A percentile compares a stretch with the other conserved stretches of the same genome.
These are phyloP conservation scores for Syngnathus scovelli DNA, from an alignment of 2,113 vertebrate genomes.

Conservation along the genomic window DNA sequence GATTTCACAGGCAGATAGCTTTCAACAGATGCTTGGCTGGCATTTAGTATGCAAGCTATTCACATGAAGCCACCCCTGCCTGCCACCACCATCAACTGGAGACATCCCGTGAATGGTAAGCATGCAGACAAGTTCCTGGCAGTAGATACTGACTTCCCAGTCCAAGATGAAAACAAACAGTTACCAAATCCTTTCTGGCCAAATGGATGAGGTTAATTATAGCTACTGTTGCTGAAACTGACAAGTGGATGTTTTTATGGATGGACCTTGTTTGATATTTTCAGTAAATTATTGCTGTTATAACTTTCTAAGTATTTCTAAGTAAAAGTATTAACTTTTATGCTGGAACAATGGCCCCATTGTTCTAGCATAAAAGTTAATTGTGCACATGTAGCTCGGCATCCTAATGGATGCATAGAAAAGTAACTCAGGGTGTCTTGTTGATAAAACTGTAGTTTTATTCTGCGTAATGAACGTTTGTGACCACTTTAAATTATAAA, in stretches of 20 bases:
- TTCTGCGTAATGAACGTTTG: constrained; percentile 18
- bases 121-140: constrained; percentile 13
- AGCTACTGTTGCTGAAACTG: constrained; percentile 16
- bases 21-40: constrained; percentile 59
- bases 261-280: constrained; percentile 32
- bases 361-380: constrained; percentile 34
- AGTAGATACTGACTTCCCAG: constrained; percentile 3
- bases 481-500: constrained; percentile 38
- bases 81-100: neutral
- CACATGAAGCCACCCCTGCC: neutral
- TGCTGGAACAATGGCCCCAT: too few species aligned
- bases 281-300: constrained; percentile 21
- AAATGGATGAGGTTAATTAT: constrained; percentile 18
- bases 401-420: constrained; percentile 10
- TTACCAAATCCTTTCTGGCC: constrained; percentile 33
- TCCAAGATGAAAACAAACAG: constrained; percentile 16
- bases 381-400: constrained; percentile 14
- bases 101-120: constrained; percentile 15
- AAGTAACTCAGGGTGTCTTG: constrained; percentile 51
- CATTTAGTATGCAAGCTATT: constrained; percentile 32
- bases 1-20: constrained; percentile 60
- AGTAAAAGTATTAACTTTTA: too few species aligned
- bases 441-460: constrained; percentile 23
- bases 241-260: constrained; percentile 21
- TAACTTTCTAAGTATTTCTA: constrained; percentile 14